These are phyloP conservation scores for Athene noctua DNA, from an alignment of 2,113 vertebrate species.

Conservation along the genomic window DNA sequence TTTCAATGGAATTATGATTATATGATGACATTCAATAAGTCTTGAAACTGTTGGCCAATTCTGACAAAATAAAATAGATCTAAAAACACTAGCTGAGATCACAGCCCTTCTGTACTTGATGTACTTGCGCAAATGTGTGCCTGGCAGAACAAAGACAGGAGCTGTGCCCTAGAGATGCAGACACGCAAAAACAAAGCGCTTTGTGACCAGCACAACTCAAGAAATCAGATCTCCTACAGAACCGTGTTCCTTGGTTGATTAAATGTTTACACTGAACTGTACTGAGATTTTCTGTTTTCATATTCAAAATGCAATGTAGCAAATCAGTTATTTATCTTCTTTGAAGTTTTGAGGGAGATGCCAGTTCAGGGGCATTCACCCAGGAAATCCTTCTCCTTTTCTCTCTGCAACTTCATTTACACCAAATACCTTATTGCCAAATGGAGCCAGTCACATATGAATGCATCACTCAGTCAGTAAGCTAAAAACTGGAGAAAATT, in stretches of 20 bases:
- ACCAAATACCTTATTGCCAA: not conserved
- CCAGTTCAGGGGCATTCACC: not conserved
- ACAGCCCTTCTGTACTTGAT: not conserved
- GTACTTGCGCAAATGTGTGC: not conserved
- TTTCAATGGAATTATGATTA: not conserved
- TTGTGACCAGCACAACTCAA: not conserved
- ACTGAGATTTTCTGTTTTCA: not conserved
- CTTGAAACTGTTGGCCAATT: not conserved
- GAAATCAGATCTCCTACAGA: not conserved
- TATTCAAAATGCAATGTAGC: not conserved
- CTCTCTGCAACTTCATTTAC: not conserved
- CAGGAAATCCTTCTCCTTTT: not conserved
- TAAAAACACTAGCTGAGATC: not conserved
- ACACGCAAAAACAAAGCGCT: slow-evolving; percentile 1
- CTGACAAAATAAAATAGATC: not conserved
- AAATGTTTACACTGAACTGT: not conserved
- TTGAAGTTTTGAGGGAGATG: not conserved
- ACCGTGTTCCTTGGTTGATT: not conserved
- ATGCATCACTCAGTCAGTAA: not conserved
- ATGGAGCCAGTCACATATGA: not conserved
- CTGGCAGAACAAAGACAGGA: not conserved
- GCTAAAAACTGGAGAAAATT: not conserved
- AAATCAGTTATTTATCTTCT: not conserved
- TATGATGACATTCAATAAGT: not conserved
- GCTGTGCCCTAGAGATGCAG: not conserved